Base-by-base conservation (phyloP, 2,113 vertebrate genomes). In the Tinamus guttatus region DNA sequence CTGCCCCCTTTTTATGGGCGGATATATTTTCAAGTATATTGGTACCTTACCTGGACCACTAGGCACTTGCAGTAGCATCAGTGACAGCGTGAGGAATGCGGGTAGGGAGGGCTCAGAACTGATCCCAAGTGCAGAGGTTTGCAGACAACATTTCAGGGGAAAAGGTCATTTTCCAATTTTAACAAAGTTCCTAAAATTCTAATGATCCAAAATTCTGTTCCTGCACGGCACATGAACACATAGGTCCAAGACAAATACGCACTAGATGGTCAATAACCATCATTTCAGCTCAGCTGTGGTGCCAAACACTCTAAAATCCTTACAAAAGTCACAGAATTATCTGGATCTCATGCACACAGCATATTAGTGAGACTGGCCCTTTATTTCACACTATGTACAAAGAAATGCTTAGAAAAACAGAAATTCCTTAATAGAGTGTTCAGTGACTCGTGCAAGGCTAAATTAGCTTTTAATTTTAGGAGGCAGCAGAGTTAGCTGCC, bases 401-500 rank as follows among this genome's bases (percentile, higher is more conserved):
- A 81, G 9, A 92, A 73, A 54, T 27, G 58, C 43, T 94, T 65
- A 89, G 43, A 52, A 89, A 92, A 93, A 38, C 45, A 74, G 16
- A 9, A 2, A 6, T 45, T 41, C 64, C 58, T 60, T 81, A 78
- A 89, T 65, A 20, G 81, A 64, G 62, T 89, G 43, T 64, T 94
- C 89, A 79, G 81, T 76, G 81, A 65, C 43, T 91, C 0, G 0
- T 85, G 70, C 85, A 59, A 91, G 17, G n/a, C 34, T 71, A 89
- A 91, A 90, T 76, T 79, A 69, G 36, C 24, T 64, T 89, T 89
- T 69, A 76, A 89, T 93, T 94, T 89, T 68, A 49, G 71, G 52
- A 47, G 52, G 80, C 4, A 89, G 34, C 25, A 60, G 49, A 90
- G 81, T 76, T 81, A 89, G 56, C 22, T 81, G 10, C 13, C 47